Evolutionary conservation across 2,888 invertebrate species (phyloP).

Genomic region (Scaptomyza reducta): DNA sequence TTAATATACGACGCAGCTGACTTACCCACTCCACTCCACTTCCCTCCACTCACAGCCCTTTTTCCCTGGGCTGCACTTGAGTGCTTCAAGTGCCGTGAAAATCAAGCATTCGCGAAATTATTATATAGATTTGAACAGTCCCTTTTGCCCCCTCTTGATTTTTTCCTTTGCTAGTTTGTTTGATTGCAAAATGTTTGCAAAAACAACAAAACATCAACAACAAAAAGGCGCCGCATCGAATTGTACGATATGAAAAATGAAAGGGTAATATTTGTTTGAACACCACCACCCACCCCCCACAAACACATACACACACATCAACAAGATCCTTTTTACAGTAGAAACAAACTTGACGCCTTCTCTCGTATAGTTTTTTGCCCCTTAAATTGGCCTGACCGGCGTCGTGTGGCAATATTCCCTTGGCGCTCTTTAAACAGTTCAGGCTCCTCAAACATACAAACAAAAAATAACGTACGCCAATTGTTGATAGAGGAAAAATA

Average conservation of each 20-base stretch:
- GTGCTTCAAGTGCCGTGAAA: constrained; percentile 73
- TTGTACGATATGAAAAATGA: constrained; percentile 60
- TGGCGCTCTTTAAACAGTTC: constrained; percentile 71
- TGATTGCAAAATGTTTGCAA: constrained; percentile 73
- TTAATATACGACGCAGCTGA: constrained; percentile 74
- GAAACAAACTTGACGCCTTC: constrained; percentile 2
- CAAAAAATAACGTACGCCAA: constrained; percentile 47
- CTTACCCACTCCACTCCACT: constrained; percentile 8
- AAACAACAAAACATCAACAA: constrained; percentile 12
- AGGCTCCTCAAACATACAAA: constrained; percentile 43
- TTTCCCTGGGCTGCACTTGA: constrained; percentile 53
- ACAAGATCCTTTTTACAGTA: constrained; percentile 16
- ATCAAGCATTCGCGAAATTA: constrained; percentile 76
- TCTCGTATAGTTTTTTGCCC: constrained; percentile 4
- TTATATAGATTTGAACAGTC: constrained; percentile 70
- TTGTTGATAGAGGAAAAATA: constrained; percentile 35
- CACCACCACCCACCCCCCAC: constrained; percentile 16
- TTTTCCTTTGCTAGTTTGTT: constrained; percentile 32
- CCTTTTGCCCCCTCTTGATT: background rate
- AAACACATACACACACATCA: too few relatives aligned
- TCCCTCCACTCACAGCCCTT: background rate
- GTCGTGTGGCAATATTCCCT: constrained; percentile 58
- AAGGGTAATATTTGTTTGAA: constrained; percentile 72
- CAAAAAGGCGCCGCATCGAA: constrained; percentile 49
- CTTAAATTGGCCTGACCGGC: constrained; percentile 38